These are phyloP conservation scores for Betta splendens DNA, from an alignment of 2,797 vertebrate genomes.

Conservation along the genomic window DNA sequence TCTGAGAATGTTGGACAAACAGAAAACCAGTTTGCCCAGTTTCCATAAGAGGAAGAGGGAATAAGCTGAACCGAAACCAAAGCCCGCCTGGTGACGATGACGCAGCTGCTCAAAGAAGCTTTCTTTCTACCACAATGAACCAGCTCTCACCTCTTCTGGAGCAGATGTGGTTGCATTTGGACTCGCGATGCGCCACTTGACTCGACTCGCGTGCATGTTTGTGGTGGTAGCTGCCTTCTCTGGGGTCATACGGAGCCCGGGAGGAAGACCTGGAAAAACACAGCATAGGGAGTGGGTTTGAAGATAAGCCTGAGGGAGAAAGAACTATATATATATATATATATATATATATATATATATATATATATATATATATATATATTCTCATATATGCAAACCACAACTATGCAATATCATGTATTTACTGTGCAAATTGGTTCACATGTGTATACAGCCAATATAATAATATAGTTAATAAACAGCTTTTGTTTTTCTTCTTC, in stretches of 20 bases:
- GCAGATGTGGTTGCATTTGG: slow-evolving; percentile 77
- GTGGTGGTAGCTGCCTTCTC: slow-evolving; percentile 38
- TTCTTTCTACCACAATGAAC: not conserved
- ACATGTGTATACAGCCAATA: too few species aligned
- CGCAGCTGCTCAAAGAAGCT: not conserved
- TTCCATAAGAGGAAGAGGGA: slow-evolving; percentile 1
- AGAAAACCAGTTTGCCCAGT: slow-evolving; percentile 72
- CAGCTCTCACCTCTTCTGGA: slow-evolving; percentile 77
- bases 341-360: too few species aligned
- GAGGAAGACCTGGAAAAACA: slow-evolving; percentile 75
- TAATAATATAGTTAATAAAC: too few species aligned
- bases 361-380: too few species aligned
- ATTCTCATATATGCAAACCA: too few species aligned
- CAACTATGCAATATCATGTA: too few species aligned
- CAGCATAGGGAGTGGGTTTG: too few species aligned
- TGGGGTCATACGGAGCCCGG: slow-evolving; percentile 57
- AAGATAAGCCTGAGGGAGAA: too few species aligned
- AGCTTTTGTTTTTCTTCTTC: too few species aligned
- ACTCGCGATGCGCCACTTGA: slow-evolving; percentile 47
- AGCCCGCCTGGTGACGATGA: slow-evolving; percentile 12
- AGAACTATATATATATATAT: too few species aligned
- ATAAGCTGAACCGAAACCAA: slow-evolving; percentile 45
- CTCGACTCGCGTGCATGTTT: slow-evolving; percentile 43
- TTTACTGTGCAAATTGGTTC: too few species aligned
- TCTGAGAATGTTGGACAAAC: slow-evolving; percentile 9